Base-by-base conservation (phyloP, 2,797 vertebrate genomes). In the Coregonus sp. region DNA sequence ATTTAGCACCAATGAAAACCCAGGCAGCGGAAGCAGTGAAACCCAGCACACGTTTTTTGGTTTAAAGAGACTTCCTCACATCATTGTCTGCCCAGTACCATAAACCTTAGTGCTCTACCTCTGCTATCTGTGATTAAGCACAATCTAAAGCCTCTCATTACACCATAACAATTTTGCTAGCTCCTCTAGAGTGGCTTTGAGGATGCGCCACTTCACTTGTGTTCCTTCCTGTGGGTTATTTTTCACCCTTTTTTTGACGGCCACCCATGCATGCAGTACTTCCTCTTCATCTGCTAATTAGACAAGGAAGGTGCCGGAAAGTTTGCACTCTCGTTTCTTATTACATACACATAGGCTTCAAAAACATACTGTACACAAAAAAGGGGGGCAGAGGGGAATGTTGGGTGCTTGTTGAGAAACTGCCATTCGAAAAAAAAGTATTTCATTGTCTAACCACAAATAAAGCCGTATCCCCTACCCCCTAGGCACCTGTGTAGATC, bases 121-220 rank as follows among this genome's bases (percentile, higher is more conserved):
- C 90, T 86, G 88, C 89, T 93, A 92, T 93, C 92, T 93, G 92
- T 93, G 90, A 94, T 93, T 92, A 93, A 90, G 86, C 85, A 88
- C 90, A 88, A 89, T 92, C 89, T 84, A 65, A 86, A 88, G 81
- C 90, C 92, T 92, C 87, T 93, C 89, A 93, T 93, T 93, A 93
- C 75, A 78, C 80, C 85, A 90, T 90, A 89, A 88, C 88, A 84
- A 85, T 92, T 89, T 90, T 75, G 70, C 84, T 73, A 61, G 78
- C 81, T 86, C 81, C 71, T 90, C 84, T 86, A 81, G 77, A 84
- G 87, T 85, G 86, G 85, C 85, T 91, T 91, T 90, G 89, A 91
- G 89, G 85, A 90, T 83, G 72, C 9, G 3, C 59, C 59, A 25
- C 78, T 18, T 75, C 75, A 75, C 83, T 86, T 66, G 74, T 83